Percentiles rank a stretch among this genome's conserved stretches.
Evolutionary conservation across 1,140 invertebrate species (phyloP).

Genomic region (Riptortus pedestris): DNA sequence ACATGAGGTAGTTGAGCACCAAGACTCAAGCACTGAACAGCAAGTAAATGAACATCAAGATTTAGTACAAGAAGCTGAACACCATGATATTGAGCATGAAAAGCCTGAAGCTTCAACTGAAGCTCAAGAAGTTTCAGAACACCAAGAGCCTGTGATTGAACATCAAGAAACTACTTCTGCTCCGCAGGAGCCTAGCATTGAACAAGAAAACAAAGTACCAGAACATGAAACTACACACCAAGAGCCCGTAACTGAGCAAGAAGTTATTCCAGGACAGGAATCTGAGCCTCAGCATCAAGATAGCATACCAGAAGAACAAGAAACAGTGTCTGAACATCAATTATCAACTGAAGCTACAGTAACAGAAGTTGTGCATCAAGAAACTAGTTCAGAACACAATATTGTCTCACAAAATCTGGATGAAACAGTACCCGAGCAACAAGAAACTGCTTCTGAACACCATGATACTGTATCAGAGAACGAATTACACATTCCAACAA

Average conservation of each 20-base stretch:
- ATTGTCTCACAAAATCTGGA: not conserved
- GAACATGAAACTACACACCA: not conserved
- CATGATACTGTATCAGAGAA: not conserved
- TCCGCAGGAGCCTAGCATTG: not conserved
- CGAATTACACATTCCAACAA: no score
- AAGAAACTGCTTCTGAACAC: not conserved
- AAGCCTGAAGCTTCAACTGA: not conserved
- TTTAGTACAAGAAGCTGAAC: not conserved
- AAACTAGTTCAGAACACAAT: not conserved
- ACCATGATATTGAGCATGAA: not conserved
- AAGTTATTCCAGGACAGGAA: not conserved
- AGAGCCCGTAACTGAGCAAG: constrained; percentile 3
- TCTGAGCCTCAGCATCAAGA: not conserved
- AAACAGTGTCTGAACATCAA: not conserved
- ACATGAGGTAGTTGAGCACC: not conserved
- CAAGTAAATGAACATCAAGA: not conserved
- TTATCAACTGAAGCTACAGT: no score
- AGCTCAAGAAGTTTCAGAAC: not conserved
- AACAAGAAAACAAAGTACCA: constrained; percentile 13
- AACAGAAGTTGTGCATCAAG: not conserved
- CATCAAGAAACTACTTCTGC: not conserved
- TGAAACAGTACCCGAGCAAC: constrained; percentile 1
- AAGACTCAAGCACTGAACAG: not conserved
- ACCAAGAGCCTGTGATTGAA: not conserved
- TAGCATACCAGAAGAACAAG: constrained; percentile 7